Evolutionary conservation across 2,888 invertebrate species (phyloP).

Genomic region (Tryphoninae sp.): DNA sequence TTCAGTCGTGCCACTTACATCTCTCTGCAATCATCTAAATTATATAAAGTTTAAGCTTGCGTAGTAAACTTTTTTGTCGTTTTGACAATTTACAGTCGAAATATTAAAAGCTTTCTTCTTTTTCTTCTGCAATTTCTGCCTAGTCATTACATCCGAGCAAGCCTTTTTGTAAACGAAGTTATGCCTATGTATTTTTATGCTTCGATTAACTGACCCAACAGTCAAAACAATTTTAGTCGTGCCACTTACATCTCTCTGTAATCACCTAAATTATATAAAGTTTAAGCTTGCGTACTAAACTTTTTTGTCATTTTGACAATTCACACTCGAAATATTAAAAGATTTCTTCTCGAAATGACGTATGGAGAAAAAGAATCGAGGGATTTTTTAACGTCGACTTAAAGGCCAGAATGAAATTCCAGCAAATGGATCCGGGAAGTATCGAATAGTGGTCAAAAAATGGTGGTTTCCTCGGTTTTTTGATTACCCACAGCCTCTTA

Average conservation of each 20-base stretch:
- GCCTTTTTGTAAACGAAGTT: not conserved
- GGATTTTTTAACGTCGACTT: no score
- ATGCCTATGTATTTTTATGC: not conserved
- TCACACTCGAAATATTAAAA: not conserved
- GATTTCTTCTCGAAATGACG: not conserved
- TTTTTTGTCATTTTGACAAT: not conserved
- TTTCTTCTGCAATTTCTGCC: constrained; percentile 7
- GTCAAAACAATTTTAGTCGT: no score
- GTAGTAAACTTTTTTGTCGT: no score
- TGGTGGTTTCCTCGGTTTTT: no score
- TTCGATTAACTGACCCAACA: not conserved
- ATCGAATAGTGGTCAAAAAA: not conserved
- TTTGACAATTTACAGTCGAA: not conserved
- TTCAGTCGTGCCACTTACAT: no score
- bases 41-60: no score
- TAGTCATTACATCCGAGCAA: constrained; percentile 2
- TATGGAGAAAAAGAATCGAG: no score
- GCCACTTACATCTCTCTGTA: no score
- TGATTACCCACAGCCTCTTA: no score
- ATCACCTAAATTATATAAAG: no score
- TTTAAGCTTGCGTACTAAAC: no score
- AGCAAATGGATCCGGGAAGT: not conserved
- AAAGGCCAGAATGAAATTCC: not conserved
- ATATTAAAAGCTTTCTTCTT: constrained; percentile 1
- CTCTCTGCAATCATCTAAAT: no score